Base-by-base conservation (phyloP, 2,797 vertebrate species). In the Hyperoplus lanceolatus region DNA sequence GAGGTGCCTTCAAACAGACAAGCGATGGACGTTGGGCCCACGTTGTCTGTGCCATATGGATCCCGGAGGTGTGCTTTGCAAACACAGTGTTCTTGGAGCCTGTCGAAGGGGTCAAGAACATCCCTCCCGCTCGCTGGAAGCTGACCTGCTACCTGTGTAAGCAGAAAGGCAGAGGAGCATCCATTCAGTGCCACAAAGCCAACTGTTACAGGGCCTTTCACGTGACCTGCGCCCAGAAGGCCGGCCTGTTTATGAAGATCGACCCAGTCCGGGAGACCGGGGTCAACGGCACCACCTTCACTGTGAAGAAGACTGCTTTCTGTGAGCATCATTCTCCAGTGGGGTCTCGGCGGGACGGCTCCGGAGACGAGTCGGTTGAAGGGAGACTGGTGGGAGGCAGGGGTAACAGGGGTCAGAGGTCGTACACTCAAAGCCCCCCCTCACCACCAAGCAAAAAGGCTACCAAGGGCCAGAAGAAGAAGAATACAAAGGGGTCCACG, bases 171-270 rank as follows among this genome's bases (percentile, higher is more conserved):
- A 93, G 96, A 75, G 98, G 98, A 39, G 98, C 98, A 0, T 97
- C 98, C 59, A 99, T 99, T 87, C 98, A 99, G n/a, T 99, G 98
- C 95, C 97, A 99, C 92, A 99, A 99, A 89, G 96, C 97, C 80
- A 99, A 99, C 95, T 99, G 98, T 91, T 99, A 99, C 90, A 95
- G 97, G 36, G 98, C 98, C 76, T 99, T 99, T 91, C 98, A 99
- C 0, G 98, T 99, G 85, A 99, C 98, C 9, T 99, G 98, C 36
- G 98, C 98, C 11, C 98, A 99, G 88, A 96, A 96, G 71, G 97
- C 97, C 0, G 98, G 98, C 9, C 95, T 99, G 54, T 99, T 98
- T 85, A 99, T 99, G 98, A 99, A 99, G 94, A 99, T 99, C 0
- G 98, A 99, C 55, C 98, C 98, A 1, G 97, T 99, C 80, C 94